A percentile compares a stretch with the other conserved stretches of the same genome.
phyloP scores from a whole-genome alignment of 2,888 invertebrate genomes.

The Xylota segnis region DNA sequence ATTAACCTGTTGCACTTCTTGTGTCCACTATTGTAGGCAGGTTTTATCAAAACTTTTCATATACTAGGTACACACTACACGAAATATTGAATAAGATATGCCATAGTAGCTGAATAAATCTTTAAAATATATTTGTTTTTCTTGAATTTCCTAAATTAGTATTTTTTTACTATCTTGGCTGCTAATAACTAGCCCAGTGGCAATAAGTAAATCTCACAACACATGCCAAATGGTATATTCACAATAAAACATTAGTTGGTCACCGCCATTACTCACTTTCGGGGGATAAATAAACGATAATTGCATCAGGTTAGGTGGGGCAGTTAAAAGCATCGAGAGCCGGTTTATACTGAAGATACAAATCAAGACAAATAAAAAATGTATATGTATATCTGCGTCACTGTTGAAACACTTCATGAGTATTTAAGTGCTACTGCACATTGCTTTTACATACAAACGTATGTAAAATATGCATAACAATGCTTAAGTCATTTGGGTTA shows the following conservation, averaged over 20 bases:
- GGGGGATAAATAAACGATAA: conserved; percentile 30
- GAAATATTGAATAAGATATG: conserved; percentile 18
- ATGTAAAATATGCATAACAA: conserved; percentile 15
- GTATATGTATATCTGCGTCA: conserved; percentile 21
- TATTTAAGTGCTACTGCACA: conserved; percentile 10
- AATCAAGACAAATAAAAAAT: conserved; percentile 1
- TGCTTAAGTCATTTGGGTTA: background rate
- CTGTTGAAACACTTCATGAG: conserved; percentile 14
- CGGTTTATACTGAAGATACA: conserved; percentile 24
- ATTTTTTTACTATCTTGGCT: background rate
- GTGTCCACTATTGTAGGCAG: background rate
- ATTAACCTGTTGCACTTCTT: background rate
- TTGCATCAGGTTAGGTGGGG: conserved; percentile 31
- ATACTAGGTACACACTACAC: background rate
- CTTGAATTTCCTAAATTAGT: background rate
- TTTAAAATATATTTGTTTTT: background rate
- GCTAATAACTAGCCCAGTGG: background rate
- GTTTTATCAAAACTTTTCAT: background rate
- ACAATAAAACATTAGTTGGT: conserved; percentile 34
- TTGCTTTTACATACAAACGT: background rate
- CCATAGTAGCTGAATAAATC: background rate
- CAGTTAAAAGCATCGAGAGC: conserved; percentile 34
- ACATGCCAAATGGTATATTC: conserved; percentile 26
- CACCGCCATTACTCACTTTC: conserved; percentile 30
- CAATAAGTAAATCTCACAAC: conserved; percentile 26